Evolutionary conservation across 2,888 invertebrate genomes (phyloP).

Genomic region (Lordiphosa fenestrarum): DNA sequence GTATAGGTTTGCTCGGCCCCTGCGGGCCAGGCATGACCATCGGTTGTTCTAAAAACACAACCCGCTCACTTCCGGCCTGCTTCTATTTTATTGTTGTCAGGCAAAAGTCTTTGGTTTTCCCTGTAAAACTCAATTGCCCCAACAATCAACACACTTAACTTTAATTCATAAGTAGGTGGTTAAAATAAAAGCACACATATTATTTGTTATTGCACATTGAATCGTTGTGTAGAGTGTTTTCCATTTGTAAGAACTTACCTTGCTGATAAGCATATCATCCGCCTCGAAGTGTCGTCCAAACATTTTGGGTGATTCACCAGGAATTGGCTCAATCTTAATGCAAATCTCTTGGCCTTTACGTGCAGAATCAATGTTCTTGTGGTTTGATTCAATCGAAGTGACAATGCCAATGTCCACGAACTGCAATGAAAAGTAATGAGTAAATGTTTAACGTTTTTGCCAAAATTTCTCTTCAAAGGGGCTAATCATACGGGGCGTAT

Average conservation of each 20-base stretch:
- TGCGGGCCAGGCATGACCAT: no score
- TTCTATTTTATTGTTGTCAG: no score
- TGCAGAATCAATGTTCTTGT: conserved; percentile 96
- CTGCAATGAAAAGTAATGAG: conserved; percentile 82
- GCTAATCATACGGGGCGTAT: conserved; percentile 23
- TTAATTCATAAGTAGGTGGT: no score
- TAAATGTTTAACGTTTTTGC: conserved; percentile 8
- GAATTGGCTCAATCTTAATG: conserved; percentile 97
- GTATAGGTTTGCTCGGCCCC: no score
- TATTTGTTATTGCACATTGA: background rate
- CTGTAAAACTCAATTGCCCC: conserved; percentile 14
- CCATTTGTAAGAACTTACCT: conserved; percentile 83
- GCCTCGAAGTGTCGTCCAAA: conserved; percentile 99
- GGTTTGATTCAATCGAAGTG: conserved; percentile 96
- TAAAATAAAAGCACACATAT: background rate
- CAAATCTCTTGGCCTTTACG: conserved; percentile 97
- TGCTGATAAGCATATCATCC: conserved; percentile 96
- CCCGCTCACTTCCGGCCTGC: no score
- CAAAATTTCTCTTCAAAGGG: background rate
- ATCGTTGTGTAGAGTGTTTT: background rate
- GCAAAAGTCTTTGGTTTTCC: conserved; percentile 2
- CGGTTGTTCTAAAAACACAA: no score
- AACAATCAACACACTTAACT: conserved; percentile 1
- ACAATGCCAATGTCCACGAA: conserved; percentile 96
- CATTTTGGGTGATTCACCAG: conserved; percentile 99